These are phyloP conservation scores for Motacilla tschutschensis DNA, from an alignment of 2,113 vertebrate species.

Conservation along the genomic window DNA sequence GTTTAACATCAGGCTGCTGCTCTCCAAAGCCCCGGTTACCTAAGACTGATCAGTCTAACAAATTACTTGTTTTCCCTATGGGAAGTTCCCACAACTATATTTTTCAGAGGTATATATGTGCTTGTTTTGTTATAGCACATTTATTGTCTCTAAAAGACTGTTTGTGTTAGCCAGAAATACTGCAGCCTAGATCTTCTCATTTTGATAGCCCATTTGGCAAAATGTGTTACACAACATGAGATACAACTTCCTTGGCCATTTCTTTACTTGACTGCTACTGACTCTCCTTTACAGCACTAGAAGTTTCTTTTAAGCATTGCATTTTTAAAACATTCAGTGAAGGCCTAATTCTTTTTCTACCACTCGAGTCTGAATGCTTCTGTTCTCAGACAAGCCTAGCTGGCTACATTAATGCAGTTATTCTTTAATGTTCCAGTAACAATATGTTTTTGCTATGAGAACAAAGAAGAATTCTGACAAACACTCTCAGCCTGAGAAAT, in stretches of 20 bases:
- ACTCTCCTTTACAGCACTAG: background rate
- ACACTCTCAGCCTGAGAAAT: background rate
- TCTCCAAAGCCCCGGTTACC: background rate
- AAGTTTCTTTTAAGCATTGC: background rate
- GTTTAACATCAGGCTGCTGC: background rate
- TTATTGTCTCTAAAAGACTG: background rate
- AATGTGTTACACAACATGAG: background rate
- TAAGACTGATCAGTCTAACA: background rate
- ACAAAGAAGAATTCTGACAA: background rate
- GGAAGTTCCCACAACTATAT: background rate
- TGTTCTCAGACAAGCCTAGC: background rate
- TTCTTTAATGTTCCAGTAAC: background rate
- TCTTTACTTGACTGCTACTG: background rate
- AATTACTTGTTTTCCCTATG: background rate
- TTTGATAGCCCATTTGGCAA: background rate
- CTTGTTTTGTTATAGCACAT: background rate
- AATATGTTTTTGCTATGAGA: background rate
- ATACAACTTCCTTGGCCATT: background rate
- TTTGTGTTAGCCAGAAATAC: background rate
- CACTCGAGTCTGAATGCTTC: background rate
- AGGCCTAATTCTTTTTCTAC: background rate
- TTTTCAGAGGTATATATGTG: background rate
- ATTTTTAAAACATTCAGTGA: background rate
- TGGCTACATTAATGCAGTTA: background rate
- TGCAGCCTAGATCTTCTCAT: background rate